These are phyloP conservation scores for Steatocranus sp. DNA, from an alignment of 2,797 vertebrate genomes.

Conservation along the genomic window DNA sequence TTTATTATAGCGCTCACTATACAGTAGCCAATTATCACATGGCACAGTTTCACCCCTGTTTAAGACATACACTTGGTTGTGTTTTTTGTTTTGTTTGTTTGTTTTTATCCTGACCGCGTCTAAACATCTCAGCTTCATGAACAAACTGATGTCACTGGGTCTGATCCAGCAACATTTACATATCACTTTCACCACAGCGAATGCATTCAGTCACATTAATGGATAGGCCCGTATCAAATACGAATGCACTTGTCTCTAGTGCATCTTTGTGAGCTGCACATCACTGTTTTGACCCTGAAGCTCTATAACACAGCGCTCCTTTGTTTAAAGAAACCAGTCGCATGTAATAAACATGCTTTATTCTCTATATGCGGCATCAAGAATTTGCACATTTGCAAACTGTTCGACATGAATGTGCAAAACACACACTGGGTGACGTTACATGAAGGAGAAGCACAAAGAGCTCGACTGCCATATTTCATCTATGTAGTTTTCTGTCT, in stretches of 20 bases:
- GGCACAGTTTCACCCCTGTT: not conserved
- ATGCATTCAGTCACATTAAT: not conserved
- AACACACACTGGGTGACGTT: not conserved
- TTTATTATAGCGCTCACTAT: not conserved
- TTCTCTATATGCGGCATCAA: not conserved
- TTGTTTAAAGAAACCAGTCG: not conserved
- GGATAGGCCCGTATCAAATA: not conserved
- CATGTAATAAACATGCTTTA: not conserved
- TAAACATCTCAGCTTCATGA: not conserved
- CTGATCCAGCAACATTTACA: not conserved
- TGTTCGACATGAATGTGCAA: not conserved
- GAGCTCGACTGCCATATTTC: not conserved
- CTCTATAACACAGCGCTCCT: not conserved
- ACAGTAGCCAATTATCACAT: slow-evolving; percentile 10
- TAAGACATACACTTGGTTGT: not conserved
- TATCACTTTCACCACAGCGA: not conserved
- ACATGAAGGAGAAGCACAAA: not conserved
- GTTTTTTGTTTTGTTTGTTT: not conserved
- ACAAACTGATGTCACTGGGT: not conserved
- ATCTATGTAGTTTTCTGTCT: not conserved
- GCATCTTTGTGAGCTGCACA: not conserved
- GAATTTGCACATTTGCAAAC: not conserved
- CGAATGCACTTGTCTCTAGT: fast-evolving
- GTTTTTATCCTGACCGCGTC: not conserved
- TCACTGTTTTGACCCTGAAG: not conserved